These are phyloP conservation scores for Polia nebulosa DNA, from an alignment of 2,888 invertebrate species.

Conservation along the genomic window DNA sequence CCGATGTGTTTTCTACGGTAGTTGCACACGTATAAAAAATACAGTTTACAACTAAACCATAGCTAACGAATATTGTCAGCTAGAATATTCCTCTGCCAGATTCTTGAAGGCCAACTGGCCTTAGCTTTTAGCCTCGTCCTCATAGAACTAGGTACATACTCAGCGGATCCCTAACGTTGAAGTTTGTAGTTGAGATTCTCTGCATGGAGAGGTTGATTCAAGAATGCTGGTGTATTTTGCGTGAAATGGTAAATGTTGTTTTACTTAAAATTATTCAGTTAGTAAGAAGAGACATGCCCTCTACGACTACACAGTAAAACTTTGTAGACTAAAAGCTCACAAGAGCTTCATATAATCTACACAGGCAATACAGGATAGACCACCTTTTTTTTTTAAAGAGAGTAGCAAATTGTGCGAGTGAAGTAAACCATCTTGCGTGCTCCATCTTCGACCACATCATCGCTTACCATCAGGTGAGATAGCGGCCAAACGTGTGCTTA, in stretches of 20 bases:
- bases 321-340: no score
- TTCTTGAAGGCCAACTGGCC: background rate
- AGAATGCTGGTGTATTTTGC: slow-evolving; percentile 6
- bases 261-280: background rate
- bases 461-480: no score
- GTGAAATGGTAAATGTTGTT: background rate
- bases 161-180: background rate
- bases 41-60: background rate
- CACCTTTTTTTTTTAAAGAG: no score
- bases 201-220: background rate
- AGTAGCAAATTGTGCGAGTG: no score
- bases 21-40: background rate
- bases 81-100: background rate
- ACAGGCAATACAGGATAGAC: no score
- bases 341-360: no score
- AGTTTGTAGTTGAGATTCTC: slow-evolving; percentile 3
- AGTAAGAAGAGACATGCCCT: no score
- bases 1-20: background rate
- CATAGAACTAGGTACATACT: slow-evolving; percentile 19
- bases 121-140: slow-evolving; percentile 12
- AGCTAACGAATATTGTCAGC: background rate
- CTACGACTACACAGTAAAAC: no score
- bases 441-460: no score
- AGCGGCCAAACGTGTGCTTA: no score
- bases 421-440: no score